Percentiles rank a stretch among this genome's conserved stretches.
phyloP scores from a whole-genome alignment of 1,140 invertebrate genomes.

The Heliconius congener region DNA sequence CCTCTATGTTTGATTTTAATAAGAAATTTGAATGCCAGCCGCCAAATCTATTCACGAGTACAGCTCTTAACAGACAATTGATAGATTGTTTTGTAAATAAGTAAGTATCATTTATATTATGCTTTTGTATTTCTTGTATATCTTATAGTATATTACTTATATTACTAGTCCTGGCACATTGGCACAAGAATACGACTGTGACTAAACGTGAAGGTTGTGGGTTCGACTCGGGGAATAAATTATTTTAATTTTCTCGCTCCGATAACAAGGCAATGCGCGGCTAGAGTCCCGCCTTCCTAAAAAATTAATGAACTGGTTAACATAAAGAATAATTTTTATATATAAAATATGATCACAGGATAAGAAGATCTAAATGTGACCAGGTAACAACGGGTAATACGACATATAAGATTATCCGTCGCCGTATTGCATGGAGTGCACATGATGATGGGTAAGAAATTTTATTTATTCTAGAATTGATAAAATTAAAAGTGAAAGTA shows the following conservation, averaged over 20 bases:
- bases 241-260: too few species aligned
- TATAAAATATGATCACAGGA: neutral
- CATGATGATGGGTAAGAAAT: neutral
- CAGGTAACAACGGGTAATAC: neutral
- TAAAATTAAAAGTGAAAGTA: too few species aligned
- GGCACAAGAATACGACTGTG: too few species aligned
- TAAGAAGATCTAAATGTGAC: conserved; percentile 21
- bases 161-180: too few species aligned
- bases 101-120: conserved; percentile 8
- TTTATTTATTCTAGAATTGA: neutral
- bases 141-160: too few species aligned
- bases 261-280: too few species aligned
- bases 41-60: conserved; percentile 54
- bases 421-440: conserved; percentile 12
- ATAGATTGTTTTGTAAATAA: conserved; percentile 42
- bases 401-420: conserved; percentile 19
- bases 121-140: neutral
- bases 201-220: too few species aligned
- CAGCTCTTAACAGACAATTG: conserved; percentile 49
- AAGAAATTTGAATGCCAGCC: conserved; percentile 35
- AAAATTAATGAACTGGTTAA: too few species aligned
- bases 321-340: too few species aligned
- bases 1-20: conserved; percentile 46
- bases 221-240: too few species aligned
- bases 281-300: too few species aligned